Conservation (phyloP, 2,797 vertebrate species). For the Pterois miles region DNA sequence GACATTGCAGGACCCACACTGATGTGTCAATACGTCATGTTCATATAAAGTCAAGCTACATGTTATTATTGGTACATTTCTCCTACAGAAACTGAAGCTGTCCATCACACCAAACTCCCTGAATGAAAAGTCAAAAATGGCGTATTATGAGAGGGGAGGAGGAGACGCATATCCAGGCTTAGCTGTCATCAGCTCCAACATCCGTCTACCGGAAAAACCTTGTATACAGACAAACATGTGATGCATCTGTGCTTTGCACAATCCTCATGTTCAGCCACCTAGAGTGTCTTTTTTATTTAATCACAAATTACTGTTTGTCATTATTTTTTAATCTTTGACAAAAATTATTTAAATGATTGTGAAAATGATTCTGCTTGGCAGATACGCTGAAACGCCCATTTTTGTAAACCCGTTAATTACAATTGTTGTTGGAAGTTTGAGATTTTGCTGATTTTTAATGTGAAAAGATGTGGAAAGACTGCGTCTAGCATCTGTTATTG, state of each 20-base stretch:
- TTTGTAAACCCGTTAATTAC: slow-evolving; percentile 5
- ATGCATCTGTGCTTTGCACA: slow-evolving; percentile 29
- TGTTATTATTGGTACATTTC: background rate
- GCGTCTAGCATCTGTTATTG: background rate
- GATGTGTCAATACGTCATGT: no score
- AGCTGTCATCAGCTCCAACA: slow-evolving; percentile 43
- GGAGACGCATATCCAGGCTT: background rate
- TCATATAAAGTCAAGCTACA: background rate
- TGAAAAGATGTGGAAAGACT: background rate
- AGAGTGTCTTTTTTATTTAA: background rate
- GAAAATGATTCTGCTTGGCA: slow-evolving; percentile 45
- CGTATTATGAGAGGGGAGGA: slow-evolving; percentile 67
- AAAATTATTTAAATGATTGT: slow-evolving; percentile 18
- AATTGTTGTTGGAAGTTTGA: background rate
- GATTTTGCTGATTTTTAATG: slow-evolving; percentile 1
- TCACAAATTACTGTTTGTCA: slow-evolving; percentile 15
- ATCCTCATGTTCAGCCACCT: background rate
- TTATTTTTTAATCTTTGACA: background rate
- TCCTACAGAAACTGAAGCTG: slow-evolving; percentile 75
- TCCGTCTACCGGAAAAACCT: slow-evolving; percentile 51
- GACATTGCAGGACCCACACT: background rate
- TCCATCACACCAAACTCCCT: slow-evolving; percentile 77
- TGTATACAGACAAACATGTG: slow-evolving; percentile 63
- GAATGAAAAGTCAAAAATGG: slow-evolving; percentile 51
- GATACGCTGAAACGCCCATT: slow-evolving; percentile 14